These are phyloP conservation scores for Drosophila takahashii DNA, from an alignment of 1,140 invertebrate genomes.

Conservation along the genomic window DNA sequence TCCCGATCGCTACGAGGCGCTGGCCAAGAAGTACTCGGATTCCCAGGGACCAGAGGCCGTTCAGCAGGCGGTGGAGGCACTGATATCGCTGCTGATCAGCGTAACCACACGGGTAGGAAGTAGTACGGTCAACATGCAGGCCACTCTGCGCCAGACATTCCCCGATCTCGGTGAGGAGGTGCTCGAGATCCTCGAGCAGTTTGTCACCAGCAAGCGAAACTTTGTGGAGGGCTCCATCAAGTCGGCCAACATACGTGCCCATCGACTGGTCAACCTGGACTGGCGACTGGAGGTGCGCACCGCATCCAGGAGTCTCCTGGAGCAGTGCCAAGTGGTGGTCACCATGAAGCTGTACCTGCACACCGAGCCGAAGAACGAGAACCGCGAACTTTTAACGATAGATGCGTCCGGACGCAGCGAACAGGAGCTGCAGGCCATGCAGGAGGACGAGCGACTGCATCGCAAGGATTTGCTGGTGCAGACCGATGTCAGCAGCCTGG, in stretches of 20 bases:
- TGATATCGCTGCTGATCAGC: slow-evolving; percentile 74
- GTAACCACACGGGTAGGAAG: slow-evolving; percentile 57
- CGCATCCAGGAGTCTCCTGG: slow-evolving; percentile 63
- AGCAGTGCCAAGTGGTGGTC: slow-evolving; percentile 63
- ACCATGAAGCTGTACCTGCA: slow-evolving; percentile 79
- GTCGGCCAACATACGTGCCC: slow-evolving; percentile 76
- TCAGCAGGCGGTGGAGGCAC: slow-evolving; percentile 64
- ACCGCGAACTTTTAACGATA: slow-evolving; percentile 65
- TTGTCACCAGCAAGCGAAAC: slow-evolving; percentile 70
- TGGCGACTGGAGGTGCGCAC: slow-evolving; percentile 79
- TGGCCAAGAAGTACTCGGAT: slow-evolving; percentile 58
- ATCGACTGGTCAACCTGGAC: slow-evolving; percentile 72
- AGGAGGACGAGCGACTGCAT: slow-evolving; percentile 72
- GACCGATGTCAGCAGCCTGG: slow-evolving; percentile 71
- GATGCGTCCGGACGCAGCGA: slow-evolving; percentile 52
- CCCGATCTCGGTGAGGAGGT: slow-evolving; percentile 59
- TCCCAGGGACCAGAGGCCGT: slow-evolving; percentile 35
- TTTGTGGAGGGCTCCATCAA: slow-evolving; percentile 82
- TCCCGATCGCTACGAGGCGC: slow-evolving; percentile 50
- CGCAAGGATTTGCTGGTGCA: slow-evolving; percentile 77
- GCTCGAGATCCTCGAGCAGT: slow-evolving; percentile 69
- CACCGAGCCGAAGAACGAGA: slow-evolving; percentile 78
- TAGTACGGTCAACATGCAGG: slow-evolving; percentile 27
- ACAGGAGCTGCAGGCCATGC: slow-evolving; percentile 51
- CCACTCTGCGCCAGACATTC: slow-evolving; percentile 45